Evolutionary conservation across 1,140 invertebrate species (phyloP).

Genomic region (Cydia strobilella): DNA sequence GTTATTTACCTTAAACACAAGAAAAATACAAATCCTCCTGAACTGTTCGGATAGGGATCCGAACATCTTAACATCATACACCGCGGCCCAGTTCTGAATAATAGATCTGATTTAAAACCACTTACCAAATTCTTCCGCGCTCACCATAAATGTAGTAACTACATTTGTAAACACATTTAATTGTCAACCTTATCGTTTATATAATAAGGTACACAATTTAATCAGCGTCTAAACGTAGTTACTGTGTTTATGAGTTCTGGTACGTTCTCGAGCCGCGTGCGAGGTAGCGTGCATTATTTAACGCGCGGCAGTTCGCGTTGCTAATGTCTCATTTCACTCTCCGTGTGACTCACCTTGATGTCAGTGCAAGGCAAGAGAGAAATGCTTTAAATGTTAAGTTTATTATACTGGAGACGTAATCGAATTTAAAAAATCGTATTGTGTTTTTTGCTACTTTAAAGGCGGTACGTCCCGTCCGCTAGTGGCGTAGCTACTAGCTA

Average conservation of each 20-base stretch:
- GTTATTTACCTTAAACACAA: not conserved
- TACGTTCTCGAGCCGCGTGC: conserved; percentile 9
- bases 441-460: too few relatives aligned
- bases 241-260: not conserved
- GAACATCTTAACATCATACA: conserved; percentile 8
- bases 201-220: not conserved
- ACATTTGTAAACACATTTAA: not conserved
- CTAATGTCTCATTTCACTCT: conserved; percentile 41
- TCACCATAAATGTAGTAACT: not conserved
- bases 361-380: conserved; percentile 14
- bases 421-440: too few relatives aligned
- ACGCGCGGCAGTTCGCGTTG: conserved; percentile 37
- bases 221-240: not conserved
- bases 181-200: not conserved
- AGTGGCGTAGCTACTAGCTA: too few relatives aligned
- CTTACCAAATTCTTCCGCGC: not conserved
- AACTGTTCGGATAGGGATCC: not conserved
- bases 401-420: not conserved
- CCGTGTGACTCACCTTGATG: conserved; percentile 38
- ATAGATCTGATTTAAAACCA: conserved; percentile 21
- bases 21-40: not conserved
- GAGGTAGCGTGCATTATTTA: conserved; percentile 35
- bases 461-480: too few relatives aligned
- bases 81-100: conserved; percentile 8
- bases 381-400: not conserved